A percentile compares a stretch with the other conserved stretches of the same genome.
These are phyloP conservation scores for Bombycilla garrulus DNA, from an alignment of 2,113 vertebrate genomes.

Conservation along the genomic window DNA sequence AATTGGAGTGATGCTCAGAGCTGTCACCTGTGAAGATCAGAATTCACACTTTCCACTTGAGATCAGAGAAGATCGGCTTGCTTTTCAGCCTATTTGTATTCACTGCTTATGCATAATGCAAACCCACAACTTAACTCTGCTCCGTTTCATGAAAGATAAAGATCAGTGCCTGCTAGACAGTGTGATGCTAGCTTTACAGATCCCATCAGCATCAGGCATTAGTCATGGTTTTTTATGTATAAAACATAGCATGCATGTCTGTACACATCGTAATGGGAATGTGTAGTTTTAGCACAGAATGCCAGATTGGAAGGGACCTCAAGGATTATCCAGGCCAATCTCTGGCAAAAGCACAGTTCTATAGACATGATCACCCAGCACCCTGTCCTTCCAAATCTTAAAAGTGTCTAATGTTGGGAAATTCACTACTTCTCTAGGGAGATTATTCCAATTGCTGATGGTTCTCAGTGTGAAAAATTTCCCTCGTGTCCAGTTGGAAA, in stretches of 20 bases:
- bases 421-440: neutral
- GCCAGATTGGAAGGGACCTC: neutral
- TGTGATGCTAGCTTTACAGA: neutral
- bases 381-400: neutral
- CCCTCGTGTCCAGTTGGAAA: neutral
- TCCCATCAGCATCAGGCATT: neutral
- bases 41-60: neutral
- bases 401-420: neutral
- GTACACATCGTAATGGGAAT: neutral
- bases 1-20: neutral
- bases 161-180: neutral
- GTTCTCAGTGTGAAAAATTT: neutral
- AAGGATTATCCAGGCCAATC: neutral
- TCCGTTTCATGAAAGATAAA: slow-evolving; percentile 11
- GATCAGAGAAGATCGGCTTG: neutral
- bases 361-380: neutral
- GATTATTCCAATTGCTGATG: neutral
- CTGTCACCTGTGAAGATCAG: slow-evolving; percentile 21
- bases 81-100: slow-evolving; percentile 27
- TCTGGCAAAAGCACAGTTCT: neutral
- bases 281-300: neutral
- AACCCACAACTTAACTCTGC: neutral
- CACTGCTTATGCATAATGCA: slow-evolving; percentile 32
- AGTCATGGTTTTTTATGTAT: neutral
- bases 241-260: neutral